These are phyloP conservation scores for Drosophila bunnanda DNA, from an alignment of 2,888 invertebrate genomes.

Conservation along the genomic window DNA sequence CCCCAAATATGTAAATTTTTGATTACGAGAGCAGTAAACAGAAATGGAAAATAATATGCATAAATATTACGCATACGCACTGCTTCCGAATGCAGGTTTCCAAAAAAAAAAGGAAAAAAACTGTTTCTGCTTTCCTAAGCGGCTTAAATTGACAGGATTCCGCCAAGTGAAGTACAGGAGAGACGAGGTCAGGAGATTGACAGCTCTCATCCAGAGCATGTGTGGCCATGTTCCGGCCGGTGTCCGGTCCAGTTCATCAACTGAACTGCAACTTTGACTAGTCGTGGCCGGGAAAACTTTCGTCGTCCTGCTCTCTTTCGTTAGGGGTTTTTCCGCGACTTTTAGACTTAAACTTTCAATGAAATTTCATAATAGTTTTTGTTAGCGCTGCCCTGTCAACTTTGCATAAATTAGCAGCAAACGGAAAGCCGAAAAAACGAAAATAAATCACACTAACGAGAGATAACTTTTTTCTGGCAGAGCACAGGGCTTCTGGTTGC, in stretches of 20 bases:
- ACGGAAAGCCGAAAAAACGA: slow-evolving; percentile 33
- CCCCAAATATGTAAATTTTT: slow-evolving; percentile 77
- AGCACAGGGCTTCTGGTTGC: slow-evolving; percentile 15
- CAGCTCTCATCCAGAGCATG: slow-evolving; percentile 45
- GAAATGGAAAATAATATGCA: slow-evolving; percentile 52
- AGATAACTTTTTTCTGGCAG: slow-evolving; percentile 10
- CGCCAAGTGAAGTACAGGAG: slow-evolving; percentile 6
- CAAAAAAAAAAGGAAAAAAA: slow-evolving; percentile 7
- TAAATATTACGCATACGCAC: slow-evolving; percentile 71
- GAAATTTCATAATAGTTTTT: slow-evolving; percentile 67
- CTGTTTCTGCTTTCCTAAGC: slow-evolving; percentile 60
- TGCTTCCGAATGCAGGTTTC: slow-evolving; percentile 32
- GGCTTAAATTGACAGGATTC: slow-evolving; percentile 71
- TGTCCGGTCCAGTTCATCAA: slow-evolving; percentile 63
- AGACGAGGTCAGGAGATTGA: background rate
- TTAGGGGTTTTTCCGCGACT: slow-evolving; percentile 58
- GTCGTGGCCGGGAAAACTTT: slow-evolving; percentile 64
- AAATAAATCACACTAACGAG: slow-evolving; percentile 8
- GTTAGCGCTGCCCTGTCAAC: slow-evolving; percentile 46
- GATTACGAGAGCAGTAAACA: slow-evolving; percentile 58
- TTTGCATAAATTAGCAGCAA: slow-evolving; percentile 61
- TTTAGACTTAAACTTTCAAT: slow-evolving; percentile 73
- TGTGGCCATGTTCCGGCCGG: slow-evolving; percentile 54
- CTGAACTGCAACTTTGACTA: slow-evolving; percentile 61
- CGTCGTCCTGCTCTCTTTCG: slow-evolving; percentile 34